Evolutionary conservation across 2,113 vertebrate genomes (phyloP), one percentile per base, ranked within the genome.

Genomic region (Chitala chitala): DNA sequence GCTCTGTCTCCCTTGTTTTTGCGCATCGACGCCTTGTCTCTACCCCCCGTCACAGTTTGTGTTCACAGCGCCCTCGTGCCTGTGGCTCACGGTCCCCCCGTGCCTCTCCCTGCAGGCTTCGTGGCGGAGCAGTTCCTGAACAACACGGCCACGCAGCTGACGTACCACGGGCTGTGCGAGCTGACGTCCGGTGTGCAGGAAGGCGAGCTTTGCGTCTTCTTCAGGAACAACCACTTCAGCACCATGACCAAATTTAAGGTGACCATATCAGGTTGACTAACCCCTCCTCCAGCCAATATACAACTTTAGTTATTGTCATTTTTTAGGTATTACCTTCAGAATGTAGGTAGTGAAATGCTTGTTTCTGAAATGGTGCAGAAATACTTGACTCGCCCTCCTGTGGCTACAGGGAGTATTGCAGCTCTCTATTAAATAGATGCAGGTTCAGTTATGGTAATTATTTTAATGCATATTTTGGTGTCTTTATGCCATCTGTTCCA

Each of bases 221-320:
- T 99, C 89, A 95, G 97, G 87, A 99, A 99, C 87, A 99, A 98
- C 91, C 97, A 99, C 90, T 99, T 99, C 84, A 98, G 96, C 90
- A 99, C 97, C 86, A 99, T 99, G 96, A 98, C 95, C 87, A 99
- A 98, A 86, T 93, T 94, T 85, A 95, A 99, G 96, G 96, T 99
- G 87, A 74, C 76, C 46, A 15, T 22, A 26, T 38, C 40, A 6
- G 22, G 24, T 24, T 76, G 40, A 12, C 8, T 26, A 10, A 8
- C 50, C 31, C 3, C 13, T 9, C 24, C 29, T 6, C 33, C 5
- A n/a, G n/a, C n/a, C n/a, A n/a, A n/a, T n/a, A n/a, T n/a, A n/a
- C n/a, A n/a, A n/a, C n/a, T n/a, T n/a, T n/a, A n/a, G 58, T 3
- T 31, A 38, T 12, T 26, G 3, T 20, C 56, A 5, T 24, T 46